phyloP scores from a whole-genome alignment of 1,140 invertebrate species.

The Drosophila nikananu region DNA sequence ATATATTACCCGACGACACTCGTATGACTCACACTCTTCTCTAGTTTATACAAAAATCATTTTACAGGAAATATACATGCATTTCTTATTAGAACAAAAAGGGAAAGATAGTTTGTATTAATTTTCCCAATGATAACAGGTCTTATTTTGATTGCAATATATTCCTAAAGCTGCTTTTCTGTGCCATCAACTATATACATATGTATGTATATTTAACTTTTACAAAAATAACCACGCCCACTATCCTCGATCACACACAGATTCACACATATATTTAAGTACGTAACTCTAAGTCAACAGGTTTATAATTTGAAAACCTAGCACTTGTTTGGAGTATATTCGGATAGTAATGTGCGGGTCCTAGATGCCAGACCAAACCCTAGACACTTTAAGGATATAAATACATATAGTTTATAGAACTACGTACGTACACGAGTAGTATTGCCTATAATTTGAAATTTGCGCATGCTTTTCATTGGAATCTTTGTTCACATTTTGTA shows the following conservation, averaged over 20 bases:
- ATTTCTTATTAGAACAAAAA: neutral
- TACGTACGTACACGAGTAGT: slow-evolving; percentile 21
- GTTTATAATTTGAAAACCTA: slow-evolving; percentile 57
- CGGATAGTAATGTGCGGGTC: slow-evolving; percentile 23
- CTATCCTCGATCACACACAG: slow-evolving; percentile 2
- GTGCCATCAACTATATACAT: slow-evolving; percentile 5
- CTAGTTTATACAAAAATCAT: slow-evolving; percentile 4
- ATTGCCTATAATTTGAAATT: slow-evolving; percentile 40
- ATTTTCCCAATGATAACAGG: slow-evolving; percentile 3
- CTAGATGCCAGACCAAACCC: slow-evolving; percentile 18
- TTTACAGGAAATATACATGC: neutral
- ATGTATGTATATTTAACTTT: slow-evolving; percentile 19
- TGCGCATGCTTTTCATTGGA: slow-evolving; percentile 35
- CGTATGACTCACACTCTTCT: slow-evolving; percentile 3
- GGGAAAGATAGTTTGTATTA: neutral
- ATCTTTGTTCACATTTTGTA: slow-evolving; percentile 21
- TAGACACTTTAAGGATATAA: slow-evolving; percentile 24
- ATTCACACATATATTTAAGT: slow-evolving; percentile 30
- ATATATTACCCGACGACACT: slow-evolving; percentile 9
- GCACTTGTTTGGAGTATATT: slow-evolving; percentile 67
- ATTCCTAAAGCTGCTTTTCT: slow-evolving; percentile 5
- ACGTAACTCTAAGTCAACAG: slow-evolving; percentile 52
- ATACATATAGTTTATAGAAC: slow-evolving; percentile 37
- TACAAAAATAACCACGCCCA: slow-evolving; percentile 46
- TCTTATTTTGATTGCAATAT: slow-evolving; percentile 8